Evolutionary conservation across 2,888 invertebrate species (phyloP).

Genomic region (Lepidonotus clava): DNA sequence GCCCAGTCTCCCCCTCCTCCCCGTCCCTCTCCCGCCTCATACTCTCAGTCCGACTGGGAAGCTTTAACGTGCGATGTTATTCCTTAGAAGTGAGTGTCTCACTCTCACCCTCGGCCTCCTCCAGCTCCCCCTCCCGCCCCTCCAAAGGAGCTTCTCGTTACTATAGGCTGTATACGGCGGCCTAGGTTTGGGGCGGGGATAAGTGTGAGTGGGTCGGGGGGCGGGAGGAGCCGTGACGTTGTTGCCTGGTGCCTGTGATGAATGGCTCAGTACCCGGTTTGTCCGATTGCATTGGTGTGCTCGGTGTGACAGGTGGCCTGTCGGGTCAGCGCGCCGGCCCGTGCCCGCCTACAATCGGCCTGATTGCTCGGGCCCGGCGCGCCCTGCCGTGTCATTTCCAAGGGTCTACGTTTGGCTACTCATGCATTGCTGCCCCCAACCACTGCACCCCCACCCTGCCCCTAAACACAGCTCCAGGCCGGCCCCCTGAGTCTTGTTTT

Average conservation of each 20-base stretch:
- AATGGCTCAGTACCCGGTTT: conserved; percentile 4
- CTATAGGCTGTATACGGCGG: neutral
- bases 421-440: conserved; percentile 12
- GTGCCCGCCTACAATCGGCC: neutral
- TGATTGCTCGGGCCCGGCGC: conserved; percentile 18
- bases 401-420: neutral
- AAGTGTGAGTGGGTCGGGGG: neutral
- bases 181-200: neutral
- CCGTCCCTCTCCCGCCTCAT: no score
- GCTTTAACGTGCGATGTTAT: neutral
- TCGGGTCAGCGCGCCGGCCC: conserved; percentile 23
- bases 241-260: neutral
- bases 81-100: neutral
- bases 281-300: conserved; percentile 46
- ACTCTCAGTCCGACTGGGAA: no score
- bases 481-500: neutral
- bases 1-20: no score
- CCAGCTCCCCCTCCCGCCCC: neutral
- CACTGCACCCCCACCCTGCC: neutral
- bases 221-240: neutral
- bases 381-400: neutral
- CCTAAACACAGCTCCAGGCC: neutral
- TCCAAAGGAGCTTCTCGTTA: neutral
- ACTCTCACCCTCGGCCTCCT: neutral
- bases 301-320: conserved; percentile 33